phyloP scores from a whole-genome alignment of 2,113 vertebrate species.

The Macrotis lagotis region DNA sequence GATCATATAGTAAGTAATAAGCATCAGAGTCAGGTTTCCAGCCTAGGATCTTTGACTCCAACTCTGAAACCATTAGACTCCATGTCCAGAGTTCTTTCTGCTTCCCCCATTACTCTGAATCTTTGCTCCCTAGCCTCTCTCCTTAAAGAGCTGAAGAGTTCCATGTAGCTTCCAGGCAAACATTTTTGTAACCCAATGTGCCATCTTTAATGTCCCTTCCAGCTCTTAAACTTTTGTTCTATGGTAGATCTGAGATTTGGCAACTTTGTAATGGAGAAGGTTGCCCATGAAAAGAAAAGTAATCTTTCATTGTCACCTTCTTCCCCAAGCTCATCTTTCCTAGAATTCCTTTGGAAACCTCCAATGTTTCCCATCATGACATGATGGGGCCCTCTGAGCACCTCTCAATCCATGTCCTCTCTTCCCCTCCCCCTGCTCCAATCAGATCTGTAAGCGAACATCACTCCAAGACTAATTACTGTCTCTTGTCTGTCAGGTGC shows the following conservation, averaged over 20 bases:
- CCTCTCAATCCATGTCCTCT: neutral
- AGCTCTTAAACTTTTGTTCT: neutral
- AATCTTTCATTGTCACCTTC: neutral
- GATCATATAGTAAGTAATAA: neutral
- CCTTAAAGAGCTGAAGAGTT: neutral
- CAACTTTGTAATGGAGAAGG: neutral
- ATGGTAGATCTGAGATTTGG: neutral
- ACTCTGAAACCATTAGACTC: neutral
- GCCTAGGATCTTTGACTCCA: neutral
- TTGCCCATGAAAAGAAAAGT: neutral
- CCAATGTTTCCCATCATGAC: neutral
- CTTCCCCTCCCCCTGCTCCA: neutral
- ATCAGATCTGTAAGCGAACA: neutral
- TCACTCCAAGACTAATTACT: constrained; percentile 48
- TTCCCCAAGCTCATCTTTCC: neutral
- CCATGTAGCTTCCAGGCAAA: neutral
- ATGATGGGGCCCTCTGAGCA: neutral
- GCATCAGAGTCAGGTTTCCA: neutral
- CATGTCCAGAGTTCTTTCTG: neutral
- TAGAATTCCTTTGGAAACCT: neutral
- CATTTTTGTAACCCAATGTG: neutral
- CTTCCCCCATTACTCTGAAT: neutral
- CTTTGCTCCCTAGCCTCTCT: neutral
- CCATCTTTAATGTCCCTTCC: neutral
- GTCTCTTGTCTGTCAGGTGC: neutral